These are phyloP conservation scores for Schizopygopsis malacanthus DNA, from an alignment of 2,797 vertebrate genomes.

Conservation along the genomic window DNA sequence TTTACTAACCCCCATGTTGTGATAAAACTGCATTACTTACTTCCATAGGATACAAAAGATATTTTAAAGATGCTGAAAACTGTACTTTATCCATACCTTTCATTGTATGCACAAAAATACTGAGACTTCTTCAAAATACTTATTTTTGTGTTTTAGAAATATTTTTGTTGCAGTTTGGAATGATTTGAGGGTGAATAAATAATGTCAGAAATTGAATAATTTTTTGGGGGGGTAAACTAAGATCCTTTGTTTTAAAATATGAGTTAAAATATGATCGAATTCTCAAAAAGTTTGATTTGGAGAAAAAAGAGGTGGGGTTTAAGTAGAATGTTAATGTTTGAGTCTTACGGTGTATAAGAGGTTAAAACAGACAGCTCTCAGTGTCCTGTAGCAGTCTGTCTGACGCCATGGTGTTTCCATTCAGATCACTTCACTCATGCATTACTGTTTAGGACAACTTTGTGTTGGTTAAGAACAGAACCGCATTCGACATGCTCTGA, in stretches of 20 bases:
- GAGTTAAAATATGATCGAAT: neutral
- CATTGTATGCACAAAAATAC: neutral
- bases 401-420: neutral
- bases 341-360: neutral
- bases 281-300: neutral
- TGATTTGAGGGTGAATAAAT: neutral
- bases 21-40: neutral
- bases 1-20: neutral
- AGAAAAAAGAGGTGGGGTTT: neutral
- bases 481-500: neutral
- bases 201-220: neutral
- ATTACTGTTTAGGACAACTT: neutral
- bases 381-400: neutral
- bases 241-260: neutral
- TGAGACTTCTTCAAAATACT: neutral
- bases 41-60: neutral
- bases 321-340: neutral
- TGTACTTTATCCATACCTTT: neutral
- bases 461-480: neutral
- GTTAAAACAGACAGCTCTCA: neutral
- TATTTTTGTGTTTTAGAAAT: neutral
- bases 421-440: neutral
- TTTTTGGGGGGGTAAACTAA: neutral
- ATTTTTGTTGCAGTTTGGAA: neutral
- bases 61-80: neutral